phyloP scores from a whole-genome alignment of 92 coral and sea anemone genomes.

The Umimayanthus kanabou region DNA sequence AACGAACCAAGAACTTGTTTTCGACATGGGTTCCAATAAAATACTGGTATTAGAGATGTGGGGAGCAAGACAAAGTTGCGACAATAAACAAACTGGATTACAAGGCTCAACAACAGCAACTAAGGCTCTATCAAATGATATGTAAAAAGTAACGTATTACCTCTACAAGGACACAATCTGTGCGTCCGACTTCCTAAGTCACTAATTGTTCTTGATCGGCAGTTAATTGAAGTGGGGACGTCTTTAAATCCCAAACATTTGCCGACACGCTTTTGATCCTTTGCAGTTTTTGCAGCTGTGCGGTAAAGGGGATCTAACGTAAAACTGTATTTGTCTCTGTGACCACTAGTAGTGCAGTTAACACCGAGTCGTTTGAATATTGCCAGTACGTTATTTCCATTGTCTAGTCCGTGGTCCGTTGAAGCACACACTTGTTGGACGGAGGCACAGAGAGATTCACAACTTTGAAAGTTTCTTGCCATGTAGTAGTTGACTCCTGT shows the following conservation, averaged over 20 bases:
- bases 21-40: too few relatives aligned
- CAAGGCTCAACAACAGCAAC: too few relatives aligned
- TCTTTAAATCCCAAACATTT: neutral
- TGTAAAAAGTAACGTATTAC: neutral
- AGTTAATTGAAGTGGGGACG: neutral
- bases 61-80: neutral
- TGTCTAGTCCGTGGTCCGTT: neutral
- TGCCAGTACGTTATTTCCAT: neutral
- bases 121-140: too few relatives aligned
- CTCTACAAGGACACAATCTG: neutral
- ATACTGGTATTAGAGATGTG: too few relatives aligned
- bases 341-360: neutral
- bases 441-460: neutral
- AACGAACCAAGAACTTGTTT: neutral
- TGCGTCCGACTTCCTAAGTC: neutral
- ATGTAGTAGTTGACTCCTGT: too few relatives aligned
- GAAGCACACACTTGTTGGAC: neutral
- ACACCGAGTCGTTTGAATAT: neutral
- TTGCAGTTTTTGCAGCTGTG: neutral
- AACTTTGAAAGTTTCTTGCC: neutral
- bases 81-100: too few relatives aligned
- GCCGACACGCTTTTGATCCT: neutral
- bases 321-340: neutral
- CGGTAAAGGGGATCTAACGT: neutral
- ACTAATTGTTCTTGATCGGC: neutral